phyloP scores from a whole-genome alignment of 2,888 invertebrate species.

The Microplitis deprimator region DNA sequence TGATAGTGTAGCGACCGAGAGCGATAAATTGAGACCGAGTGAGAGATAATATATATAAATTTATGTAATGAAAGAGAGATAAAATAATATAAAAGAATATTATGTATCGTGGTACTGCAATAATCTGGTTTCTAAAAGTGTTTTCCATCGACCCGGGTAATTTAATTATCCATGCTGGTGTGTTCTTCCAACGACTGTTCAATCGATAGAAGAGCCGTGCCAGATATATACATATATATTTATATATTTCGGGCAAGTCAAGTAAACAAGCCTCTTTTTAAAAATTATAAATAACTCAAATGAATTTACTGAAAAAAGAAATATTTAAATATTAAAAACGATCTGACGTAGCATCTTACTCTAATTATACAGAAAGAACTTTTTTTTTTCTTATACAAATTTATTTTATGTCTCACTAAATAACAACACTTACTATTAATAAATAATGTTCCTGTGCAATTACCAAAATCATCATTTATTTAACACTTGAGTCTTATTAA shows the following conservation, averaged over 20 bases:
- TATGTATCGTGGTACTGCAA: slow-evolving; percentile 21
- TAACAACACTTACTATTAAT: too few species aligned
- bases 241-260: slow-evolving; percentile 32
- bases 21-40: background rate
- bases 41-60: background rate
- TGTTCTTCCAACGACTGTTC: slow-evolving; percentile 37
- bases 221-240: slow-evolving; percentile 9
- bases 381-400: too few species aligned
- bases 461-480: too few species aligned
- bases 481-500: too few species aligned
- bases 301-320: background rate
- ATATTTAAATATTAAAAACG: slow-evolving; percentile 15
- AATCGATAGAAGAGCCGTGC: slow-evolving; percentile 33
- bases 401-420: background rate
- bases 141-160: slow-evolving; percentile 41
- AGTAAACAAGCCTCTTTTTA: slow-evolving; percentile 7
- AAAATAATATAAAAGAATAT: slow-evolving; percentile 8
- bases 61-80: slow-evolving; percentile 6
- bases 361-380: background rate
- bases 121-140: slow-evolving; percentile 41
- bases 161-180: slow-evolving; percentile 41
- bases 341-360: slow-evolving; percentile 13
- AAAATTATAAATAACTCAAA: background rate
- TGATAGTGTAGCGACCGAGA: background rate
- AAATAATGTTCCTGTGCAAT: too few species aligned